phyloP scores from a whole-genome alignment of 92 coral and sea anemone genomes.

The Porites lobata region DNA sequence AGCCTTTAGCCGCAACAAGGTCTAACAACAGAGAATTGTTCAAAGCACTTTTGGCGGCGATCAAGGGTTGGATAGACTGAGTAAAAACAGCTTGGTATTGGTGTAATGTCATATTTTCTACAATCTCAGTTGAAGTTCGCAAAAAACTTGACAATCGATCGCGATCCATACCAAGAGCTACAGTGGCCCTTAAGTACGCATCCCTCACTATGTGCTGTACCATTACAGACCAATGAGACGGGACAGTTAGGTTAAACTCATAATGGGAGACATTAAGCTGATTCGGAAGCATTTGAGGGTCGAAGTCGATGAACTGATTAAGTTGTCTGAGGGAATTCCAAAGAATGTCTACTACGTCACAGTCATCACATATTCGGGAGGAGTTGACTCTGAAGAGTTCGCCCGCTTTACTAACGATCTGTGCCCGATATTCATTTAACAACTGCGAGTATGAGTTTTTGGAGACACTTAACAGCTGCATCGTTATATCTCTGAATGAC shows the following conservation, averaged over 20 bases:
- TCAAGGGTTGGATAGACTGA: slow-evolving; percentile 41
- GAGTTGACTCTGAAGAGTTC: slow-evolving; percentile 64
- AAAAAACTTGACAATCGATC: slow-evolving; percentile 63
- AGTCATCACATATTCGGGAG: slow-evolving; percentile 56
- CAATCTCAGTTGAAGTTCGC: slow-evolving; percentile 25
- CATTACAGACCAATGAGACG: slow-evolving; percentile 71
- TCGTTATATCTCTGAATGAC: slow-evolving; percentile 44
- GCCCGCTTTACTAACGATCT: slow-evolving; percentile 33
- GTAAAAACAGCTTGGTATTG: slow-evolving; percentile 36
- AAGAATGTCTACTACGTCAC: slow-evolving; percentile 58
- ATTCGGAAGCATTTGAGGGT: slow-evolving; percentile 50
- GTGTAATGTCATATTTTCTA: slow-evolving; percentile 58
- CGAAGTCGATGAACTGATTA: slow-evolving; percentile 39
- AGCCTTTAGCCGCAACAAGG: slow-evolving; percentile 46
- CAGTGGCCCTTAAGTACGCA: slow-evolving; percentile 55
- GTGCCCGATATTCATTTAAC: slow-evolving; percentile 32
- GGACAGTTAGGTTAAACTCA: slow-evolving; percentile 58
- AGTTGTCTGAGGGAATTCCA: slow-evolving; percentile 56
- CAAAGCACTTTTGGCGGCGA: slow-evolving; percentile 41
- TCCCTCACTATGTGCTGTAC: slow-evolving; percentile 64
- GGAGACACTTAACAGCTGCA: slow-evolving; percentile 27
- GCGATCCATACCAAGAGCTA: slow-evolving; percentile 49
- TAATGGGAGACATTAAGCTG: slow-evolving; percentile 53
- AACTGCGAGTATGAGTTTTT: not conserved
- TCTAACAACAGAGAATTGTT: slow-evolving; percentile 24